Conservation (phyloP, 2,888 invertebrate genomes). For the Aphrophora alni region DNA sequence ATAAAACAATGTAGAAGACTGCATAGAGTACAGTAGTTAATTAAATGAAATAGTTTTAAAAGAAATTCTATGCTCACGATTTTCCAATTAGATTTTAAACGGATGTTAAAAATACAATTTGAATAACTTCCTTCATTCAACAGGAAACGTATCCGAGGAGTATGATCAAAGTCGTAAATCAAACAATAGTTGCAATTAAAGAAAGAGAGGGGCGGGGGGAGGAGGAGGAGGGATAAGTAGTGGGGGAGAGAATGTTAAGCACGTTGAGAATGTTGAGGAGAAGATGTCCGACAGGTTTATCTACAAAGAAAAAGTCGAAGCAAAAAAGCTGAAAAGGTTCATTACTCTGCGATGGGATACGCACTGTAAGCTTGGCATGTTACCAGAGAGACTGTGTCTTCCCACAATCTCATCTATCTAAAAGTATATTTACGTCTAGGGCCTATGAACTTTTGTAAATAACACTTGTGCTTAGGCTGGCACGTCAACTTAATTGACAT, state of each 20-base stretch:
- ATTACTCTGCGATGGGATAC: not conserved
- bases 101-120: too few species aligned
- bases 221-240: not conserved
- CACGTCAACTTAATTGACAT: too few species aligned
- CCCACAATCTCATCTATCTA: not conserved
- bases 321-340: slow-evolving; percentile 6
- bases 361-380: not conserved
- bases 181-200: not conserved
- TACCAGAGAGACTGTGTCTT: not conserved
- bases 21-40: too few species aligned
- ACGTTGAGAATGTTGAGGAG: not conserved
- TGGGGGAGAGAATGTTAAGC: not conserved
- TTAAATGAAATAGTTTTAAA: too few species aligned
- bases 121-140: too few species aligned
- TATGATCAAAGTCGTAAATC: not conserved
- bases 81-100: too few species aligned
- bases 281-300: not conserved
- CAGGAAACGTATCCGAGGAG: not conserved
- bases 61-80: too few species aligned
- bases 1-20: too few species aligned
- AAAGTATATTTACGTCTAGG: not conserved
- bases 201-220: too few species aligned
- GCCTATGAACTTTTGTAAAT: too few species aligned
- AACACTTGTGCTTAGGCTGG: too few species aligned
- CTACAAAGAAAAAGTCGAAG: not conserved